These are phyloP conservation scores for Scartelaos histophorus DNA, from an alignment of 2,113 vertebrate species.

Conservation along the genomic window DNA sequence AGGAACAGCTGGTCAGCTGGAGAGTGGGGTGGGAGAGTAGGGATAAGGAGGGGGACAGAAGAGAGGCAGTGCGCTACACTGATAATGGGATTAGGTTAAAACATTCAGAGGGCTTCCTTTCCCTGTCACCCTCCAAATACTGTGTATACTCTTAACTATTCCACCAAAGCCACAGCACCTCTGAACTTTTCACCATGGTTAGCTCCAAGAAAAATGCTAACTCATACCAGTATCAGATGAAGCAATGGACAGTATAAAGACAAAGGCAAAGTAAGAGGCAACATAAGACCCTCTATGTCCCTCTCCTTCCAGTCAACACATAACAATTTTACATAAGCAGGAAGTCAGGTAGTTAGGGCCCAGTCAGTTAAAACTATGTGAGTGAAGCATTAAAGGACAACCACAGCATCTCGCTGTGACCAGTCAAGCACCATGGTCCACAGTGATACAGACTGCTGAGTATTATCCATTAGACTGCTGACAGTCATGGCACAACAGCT, in stretches of 20 bases:
- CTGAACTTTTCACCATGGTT: slow-evolving; percentile 31
- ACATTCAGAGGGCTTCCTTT: slow-evolving; percentile 71
- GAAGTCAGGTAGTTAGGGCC: slow-evolving; percentile 67
- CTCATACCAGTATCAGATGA: neutral
- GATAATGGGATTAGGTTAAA: slow-evolving; percentile 89
- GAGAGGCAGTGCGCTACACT: slow-evolving; percentile 81
- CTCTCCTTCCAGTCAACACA: neutral
- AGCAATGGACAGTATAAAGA: slow-evolving; percentile 1
- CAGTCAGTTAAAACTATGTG: slow-evolving; percentile 47
- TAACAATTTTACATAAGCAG: slow-evolving; percentile 55
- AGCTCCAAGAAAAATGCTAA: slow-evolving; percentile 31
- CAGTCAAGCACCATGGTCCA: slow-evolving; percentile 66
- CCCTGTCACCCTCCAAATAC: slow-evolving; percentile 50
- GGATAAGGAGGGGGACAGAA: slow-evolving; percentile 77
- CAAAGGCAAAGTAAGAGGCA: neutral
- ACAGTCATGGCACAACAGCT: slow-evolving; percentile 78
- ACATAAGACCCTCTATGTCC: neutral
- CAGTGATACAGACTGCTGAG: slow-evolving; percentile 67
- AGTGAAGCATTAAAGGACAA: slow-evolving; percentile 53
- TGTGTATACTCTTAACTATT: slow-evolving; percentile 58
- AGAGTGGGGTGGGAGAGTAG: slow-evolving; percentile 76
- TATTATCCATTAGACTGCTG: slow-evolving; percentile 68
- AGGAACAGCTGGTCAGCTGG: slow-evolving; percentile 98
- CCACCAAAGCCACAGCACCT: slow-evolving; percentile 54
- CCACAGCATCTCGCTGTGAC: slow-evolving; percentile 68